Evolutionary conservation across 2,113 vertebrate species (phyloP).

Genomic region (Corythornis cristatus): DNA sequence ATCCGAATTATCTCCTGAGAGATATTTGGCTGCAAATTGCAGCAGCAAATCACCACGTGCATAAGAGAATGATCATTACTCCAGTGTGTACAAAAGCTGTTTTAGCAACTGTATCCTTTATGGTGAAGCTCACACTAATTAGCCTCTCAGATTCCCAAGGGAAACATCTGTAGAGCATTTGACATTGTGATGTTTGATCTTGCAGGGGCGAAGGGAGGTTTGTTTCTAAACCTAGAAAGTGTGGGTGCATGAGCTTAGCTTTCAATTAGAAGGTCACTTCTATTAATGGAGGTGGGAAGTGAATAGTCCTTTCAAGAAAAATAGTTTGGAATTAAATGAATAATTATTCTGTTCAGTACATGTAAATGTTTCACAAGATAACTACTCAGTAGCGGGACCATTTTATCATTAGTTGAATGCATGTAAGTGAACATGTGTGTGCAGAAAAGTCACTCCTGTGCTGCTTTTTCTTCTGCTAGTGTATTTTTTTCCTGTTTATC

Average conservation of each 20-base stretch:
- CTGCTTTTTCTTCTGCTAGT: background rate
- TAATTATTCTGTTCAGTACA: constrained; percentile 62
- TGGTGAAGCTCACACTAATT: constrained; percentile 96
- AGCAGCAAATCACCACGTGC: constrained; percentile 91
- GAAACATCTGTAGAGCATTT: constrained; percentile 80
- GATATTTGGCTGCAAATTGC: constrained; percentile 92
- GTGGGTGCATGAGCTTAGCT: constrained; percentile 33
- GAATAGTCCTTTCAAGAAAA: constrained; percentile 69
- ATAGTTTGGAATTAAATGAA: constrained; percentile 65
- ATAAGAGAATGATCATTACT: constrained; percentile 85
- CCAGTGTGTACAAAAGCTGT: constrained; percentile 81
- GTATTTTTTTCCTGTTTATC: fast-evolving
- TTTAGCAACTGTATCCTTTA: constrained; percentile 88
- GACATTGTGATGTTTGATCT: constrained; percentile 78
- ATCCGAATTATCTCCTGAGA: constrained; percentile 87
- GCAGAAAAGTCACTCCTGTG: background rate
- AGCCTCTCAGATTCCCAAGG: constrained; percentile 90
- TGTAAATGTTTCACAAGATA: constrained; percentile 39
- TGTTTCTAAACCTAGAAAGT: constrained; percentile 65
- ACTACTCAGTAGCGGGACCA: background rate
- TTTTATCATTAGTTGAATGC: background rate
- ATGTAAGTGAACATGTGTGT: background rate
- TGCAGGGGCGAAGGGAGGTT: constrained; percentile 29
- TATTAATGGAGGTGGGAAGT: constrained; percentile 53
- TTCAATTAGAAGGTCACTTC: constrained; percentile 62